Evolutionary conservation across 2,888 invertebrate species (phyloP).

Genomic region (Epirrhoe tristata): DNA sequence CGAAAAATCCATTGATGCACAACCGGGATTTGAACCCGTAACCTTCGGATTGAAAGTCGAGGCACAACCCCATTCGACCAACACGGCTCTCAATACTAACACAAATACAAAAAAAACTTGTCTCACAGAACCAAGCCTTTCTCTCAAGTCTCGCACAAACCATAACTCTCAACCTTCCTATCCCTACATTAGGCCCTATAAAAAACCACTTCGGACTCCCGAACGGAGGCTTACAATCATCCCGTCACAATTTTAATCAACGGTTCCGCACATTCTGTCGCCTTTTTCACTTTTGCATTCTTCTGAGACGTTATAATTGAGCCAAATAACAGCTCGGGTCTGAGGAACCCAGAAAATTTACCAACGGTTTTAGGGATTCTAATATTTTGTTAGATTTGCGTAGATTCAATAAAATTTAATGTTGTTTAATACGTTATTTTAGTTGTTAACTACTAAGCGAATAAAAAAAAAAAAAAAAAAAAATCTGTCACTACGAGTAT

Average conservation of each 20-base stretch:
- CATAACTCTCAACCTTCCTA: constrained; percentile 22
- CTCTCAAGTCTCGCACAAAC: background rate
- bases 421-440: no score
- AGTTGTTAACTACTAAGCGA: no score
- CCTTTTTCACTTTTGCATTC: constrained; percentile 76
- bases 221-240: constrained; percentile 66
- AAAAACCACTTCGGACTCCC: constrained; percentile 27
- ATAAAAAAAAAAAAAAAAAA: no score
- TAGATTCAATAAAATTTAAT: background rate
- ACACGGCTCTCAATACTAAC: no score
- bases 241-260: constrained; percentile 84
- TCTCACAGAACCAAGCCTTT: background rate
- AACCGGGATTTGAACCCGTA: no score
- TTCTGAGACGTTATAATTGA: constrained; percentile 78
- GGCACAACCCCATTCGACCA: no score
- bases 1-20: no score
- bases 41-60: no score
- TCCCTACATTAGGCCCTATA: constrained; percentile 28
- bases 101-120: background rate
- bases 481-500: no score
- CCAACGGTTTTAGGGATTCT: constrained; percentile 57
- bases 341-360: constrained; percentile 43
- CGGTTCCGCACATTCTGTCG: constrained; percentile 73
- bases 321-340: constrained; percentile 71
- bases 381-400: background rate